Conservation (phyloP, 2,797 vertebrate genomes). For the Cyprinella venusta region DNA sequence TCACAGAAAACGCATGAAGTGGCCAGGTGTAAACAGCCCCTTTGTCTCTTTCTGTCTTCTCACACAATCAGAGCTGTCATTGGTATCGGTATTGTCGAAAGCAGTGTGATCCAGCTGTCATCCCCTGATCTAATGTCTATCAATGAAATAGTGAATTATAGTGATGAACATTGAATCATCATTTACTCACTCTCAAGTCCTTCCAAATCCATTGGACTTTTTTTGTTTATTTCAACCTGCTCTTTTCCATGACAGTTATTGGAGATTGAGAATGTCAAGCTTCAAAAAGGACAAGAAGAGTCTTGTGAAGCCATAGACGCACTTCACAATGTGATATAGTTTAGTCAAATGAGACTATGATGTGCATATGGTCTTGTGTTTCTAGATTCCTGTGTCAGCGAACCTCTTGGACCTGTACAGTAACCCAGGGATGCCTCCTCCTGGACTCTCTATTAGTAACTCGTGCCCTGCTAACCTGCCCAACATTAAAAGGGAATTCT, state of each 20-base stretch:
- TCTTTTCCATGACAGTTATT: background rate
- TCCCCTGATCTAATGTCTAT: constrained; percentile 7
- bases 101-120: constrained; percentile 12
- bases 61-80: constrained; percentile 15
- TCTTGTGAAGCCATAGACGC: background rate
- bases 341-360: background rate
- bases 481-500: constrained; percentile 98
- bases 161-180: background rate
- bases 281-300: background rate
- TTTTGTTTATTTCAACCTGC: background rate
- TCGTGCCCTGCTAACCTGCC: constrained; percentile 95
- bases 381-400: constrained; percentile 87
- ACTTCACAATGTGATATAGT: background rate
- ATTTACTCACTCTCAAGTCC: background rate
- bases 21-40: no score
- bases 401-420: constrained; percentile 95
- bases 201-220: background rate
- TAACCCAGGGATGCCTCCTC: constrained; percentile 89
- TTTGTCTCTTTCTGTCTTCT: constrained; percentile 12
- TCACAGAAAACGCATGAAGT: no score
- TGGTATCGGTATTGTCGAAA: constrained; percentile 3
- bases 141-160: background rate
- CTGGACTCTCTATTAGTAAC: constrained; percentile 91
- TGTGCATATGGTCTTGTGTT: constrained; percentile 13
- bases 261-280: background rate